Evolutionary conservation across 2,888 invertebrate genomes (phyloP), one percentile per base, ranked within the genome.

Genomic region (Drosophila anceps): DNA sequence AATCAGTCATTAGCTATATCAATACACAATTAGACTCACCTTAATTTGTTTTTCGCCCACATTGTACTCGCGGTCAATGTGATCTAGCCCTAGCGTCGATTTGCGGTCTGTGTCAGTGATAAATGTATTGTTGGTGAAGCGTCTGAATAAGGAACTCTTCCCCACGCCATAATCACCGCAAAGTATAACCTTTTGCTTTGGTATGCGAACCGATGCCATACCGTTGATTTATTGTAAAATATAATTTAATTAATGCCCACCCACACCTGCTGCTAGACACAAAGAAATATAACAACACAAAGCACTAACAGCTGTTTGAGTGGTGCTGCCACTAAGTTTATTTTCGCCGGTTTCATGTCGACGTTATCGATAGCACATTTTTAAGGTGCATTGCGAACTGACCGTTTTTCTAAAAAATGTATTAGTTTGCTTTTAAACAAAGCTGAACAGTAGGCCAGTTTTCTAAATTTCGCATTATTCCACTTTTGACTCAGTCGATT

Each of bases 81-180:
- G 98, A 93, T 98, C 98, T 89, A 98, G 94, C 18, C 98, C 98
- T 80, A 98, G 94, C 1, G 98, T 98, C 9, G 98, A 97, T 91
- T 96, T 95, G 92, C 97, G 95, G 91, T 97, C 97, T 15, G 95
- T 95, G 69, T 96, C 95, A 24, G 96, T 95, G n/a, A 97, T 95
- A 46, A 91, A 91, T 5, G 91, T 88, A 55, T 91, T 82, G 91
- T 96, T 97, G 68, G 97, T 96, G 93, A 97, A 98, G 79, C 98
- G 95, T 64, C 98, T 95, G 92, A 98, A 98, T 82, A 98, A 93
- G 27, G 98, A 98, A 92, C 97, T 98, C 94, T 98, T 98, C 41
- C 98, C 98, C 27, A 98, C 98, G 65, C 98, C 98, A 93, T 97
- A 98, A 94, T 98, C 98, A 44, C 98, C 98, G 93, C 98, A 98